Evolutionary conservation across 2,888 invertebrate genomes (phyloP).

Genomic region (Drosophila setosimentum): DNA sequence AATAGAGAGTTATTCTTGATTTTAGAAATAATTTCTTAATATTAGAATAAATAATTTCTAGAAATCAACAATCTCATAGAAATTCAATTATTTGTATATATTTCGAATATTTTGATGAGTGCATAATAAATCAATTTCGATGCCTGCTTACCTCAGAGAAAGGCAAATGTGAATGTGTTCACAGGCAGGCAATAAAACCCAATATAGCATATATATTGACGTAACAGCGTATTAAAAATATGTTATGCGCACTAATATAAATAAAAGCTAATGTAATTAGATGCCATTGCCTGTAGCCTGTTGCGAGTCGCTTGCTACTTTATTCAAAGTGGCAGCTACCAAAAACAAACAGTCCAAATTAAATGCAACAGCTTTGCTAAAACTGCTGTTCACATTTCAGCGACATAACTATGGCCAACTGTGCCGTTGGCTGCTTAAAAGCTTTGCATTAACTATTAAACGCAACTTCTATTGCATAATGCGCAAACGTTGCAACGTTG

Average conservation of each 20-base stretch:
- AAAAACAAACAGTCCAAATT: slow-evolving; percentile 47
- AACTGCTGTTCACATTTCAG: slow-evolving; percentile 41
- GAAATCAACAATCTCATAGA: no score
- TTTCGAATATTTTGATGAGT: no score
- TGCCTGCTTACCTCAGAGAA: no score
- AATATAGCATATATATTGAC: not conserved
- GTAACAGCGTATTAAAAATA: slow-evolving; percentile 22
- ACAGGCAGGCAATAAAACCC: not conserved
- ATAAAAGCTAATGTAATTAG: slow-evolving; percentile 75
- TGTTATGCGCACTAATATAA: slow-evolving; percentile 66
- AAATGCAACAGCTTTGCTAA: slow-evolving; percentile 55
- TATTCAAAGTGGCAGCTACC: slow-evolving; percentile 27
- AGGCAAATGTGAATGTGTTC: not conserved
- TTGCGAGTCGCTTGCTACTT: slow-evolving; percentile 10
- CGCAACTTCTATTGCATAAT: slow-evolving; percentile 76
- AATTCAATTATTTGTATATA: no score
- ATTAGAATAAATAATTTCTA: no score
- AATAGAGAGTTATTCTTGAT: no score
- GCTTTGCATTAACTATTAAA: slow-evolving; percentile 81
- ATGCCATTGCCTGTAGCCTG: slow-evolving; percentile 40
- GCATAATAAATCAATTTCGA: not conserved
- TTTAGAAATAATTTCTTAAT: no score
- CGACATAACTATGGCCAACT: slow-evolving; percentile 2
- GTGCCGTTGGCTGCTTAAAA: slow-evolving; percentile 72
- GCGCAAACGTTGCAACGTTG: slow-evolving; percentile 30